Evolutionary conservation across 2,888 invertebrate genomes (phyloP).

Genomic region (Pegoplata infirma): DNA sequence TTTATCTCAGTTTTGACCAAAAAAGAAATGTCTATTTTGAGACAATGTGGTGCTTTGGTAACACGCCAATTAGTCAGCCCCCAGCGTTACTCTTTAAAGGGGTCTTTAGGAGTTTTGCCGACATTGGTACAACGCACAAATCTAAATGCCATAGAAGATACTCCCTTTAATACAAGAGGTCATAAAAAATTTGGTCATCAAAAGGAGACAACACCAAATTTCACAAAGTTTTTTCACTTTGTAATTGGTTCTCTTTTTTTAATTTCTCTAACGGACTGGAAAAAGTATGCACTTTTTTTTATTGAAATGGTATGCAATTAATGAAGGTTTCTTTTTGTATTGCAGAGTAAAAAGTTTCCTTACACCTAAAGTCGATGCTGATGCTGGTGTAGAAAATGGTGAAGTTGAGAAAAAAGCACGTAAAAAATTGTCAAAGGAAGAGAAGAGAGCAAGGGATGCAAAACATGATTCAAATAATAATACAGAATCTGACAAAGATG

Average conservation of each 20-base stretch:
- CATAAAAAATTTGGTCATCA: constrained; percentile 81
- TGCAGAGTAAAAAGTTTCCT: constrained; percentile 70
- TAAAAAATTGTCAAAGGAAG: constrained; percentile 60
- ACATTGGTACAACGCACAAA: not conserved
- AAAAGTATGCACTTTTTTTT: constrained; percentile 76
- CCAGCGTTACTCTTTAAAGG: not conserved
- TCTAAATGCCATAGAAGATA: constrained; percentile 12
- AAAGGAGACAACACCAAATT: constrained; percentile 74
- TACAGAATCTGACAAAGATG: constrained; percentile 71
- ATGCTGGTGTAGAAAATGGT: constrained; percentile 74
- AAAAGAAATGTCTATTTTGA: constrained; percentile 65
- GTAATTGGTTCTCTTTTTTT: constrained; percentile 76
- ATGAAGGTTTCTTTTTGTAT: not conserved
- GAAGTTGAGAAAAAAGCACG: constrained; percentile 70
- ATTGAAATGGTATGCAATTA: not conserved
- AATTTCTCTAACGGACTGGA: constrained; percentile 77
- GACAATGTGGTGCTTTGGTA: constrained; percentile 66
- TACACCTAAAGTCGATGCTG: constrained; percentile 80
- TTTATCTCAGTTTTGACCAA: not conserved
- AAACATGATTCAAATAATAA: constrained; percentile 47
- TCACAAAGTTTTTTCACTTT: constrained; percentile 78
- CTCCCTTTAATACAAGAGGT: constrained; percentile 68
- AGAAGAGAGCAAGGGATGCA: constrained; percentile 41
- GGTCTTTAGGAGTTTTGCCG: constrained; percentile 23
- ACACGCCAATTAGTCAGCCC: constrained; percentile 51